phyloP scores from a whole-genome alignment of 1,140 invertebrate genomes.

The Nylanderia fulva region DNA sequence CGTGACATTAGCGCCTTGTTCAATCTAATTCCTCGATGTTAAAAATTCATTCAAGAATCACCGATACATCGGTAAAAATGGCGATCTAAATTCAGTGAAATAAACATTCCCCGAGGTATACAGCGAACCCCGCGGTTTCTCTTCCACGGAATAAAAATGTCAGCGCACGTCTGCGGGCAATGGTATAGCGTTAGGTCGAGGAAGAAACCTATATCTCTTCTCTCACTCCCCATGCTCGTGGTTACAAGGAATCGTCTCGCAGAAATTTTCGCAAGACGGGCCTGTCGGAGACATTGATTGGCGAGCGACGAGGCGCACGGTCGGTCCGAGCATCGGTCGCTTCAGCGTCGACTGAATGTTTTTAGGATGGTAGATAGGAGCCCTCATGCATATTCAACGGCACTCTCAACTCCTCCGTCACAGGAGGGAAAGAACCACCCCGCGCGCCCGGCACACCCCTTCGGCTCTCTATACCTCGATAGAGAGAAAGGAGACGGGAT shows the following conservation, averaged over 20 bases:
- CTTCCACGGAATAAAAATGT: constrained; percentile 53
- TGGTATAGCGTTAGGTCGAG: constrained; percentile 36
- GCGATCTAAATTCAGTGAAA: constrained; percentile 56
- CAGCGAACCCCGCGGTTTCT: constrained; percentile 37
- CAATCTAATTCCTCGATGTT: not conserved
- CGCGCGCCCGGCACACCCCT: constrained; percentile 68
- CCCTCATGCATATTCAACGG: constrained; percentile 86
- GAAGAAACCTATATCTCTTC: not conserved
- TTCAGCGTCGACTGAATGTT: constrained; percentile 81
- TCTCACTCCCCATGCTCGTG: not conserved
- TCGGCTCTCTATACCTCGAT: constrained; percentile 66
- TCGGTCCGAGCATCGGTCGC: constrained; percentile 69
- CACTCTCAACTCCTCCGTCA: constrained; percentile 87
- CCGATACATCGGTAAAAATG: constrained; percentile 9
- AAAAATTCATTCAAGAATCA: constrained; percentile 18
- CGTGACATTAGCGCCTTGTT: not conserved
- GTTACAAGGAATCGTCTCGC: constrained; percentile 40
- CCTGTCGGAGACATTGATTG: constrained; percentile 83
- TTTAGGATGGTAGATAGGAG: constrained; percentile 85
- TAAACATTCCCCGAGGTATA: constrained; percentile 47
- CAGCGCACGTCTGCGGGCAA: constrained; percentile 48
- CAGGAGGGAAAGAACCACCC: constrained; percentile 86
- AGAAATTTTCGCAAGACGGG: constrained; percentile 67
- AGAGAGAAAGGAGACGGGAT: constrained; percentile 68
- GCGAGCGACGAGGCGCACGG: constrained; percentile 77